Evolutionary conservation across 92 coral and sea anemone genomes (phyloP).

Genomic region (Pocillopora grandis): DNA sequence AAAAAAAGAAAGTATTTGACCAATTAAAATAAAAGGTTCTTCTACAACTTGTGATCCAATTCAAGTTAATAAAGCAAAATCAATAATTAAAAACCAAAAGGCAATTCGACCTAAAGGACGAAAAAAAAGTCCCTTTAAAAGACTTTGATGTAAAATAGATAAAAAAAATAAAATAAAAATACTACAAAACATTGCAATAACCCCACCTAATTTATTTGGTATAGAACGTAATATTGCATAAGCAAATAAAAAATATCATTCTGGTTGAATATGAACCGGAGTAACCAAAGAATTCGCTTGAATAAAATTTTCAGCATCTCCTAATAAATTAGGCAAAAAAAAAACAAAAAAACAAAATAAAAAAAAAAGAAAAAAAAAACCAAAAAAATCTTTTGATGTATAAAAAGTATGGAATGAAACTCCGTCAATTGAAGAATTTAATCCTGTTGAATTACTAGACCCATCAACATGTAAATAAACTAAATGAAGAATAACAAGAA

Average conservation of each 20-base stretch:
- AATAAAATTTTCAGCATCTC: constrained; percentile 80
- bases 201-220: constrained; percentile 89
- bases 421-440: constrained; percentile 51
- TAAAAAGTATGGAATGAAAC: constrained; percentile 72
- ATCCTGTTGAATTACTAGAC: constrained; percentile 77
- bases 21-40: no score
- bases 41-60: constrained; percentile 82
- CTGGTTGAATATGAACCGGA: constrained; percentile 87
- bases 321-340: constrained; percentile 72
- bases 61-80: constrained; percentile 80
- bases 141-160: constrained; percentile 66
- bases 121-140: constrained; percentile 79
- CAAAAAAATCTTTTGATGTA: constrained; percentile 76
- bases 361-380: constrained; percentile 50
- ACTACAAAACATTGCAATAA: constrained; percentile 66
- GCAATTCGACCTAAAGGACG: constrained; percentile 78
- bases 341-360: constrained; percentile 50
- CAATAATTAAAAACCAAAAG: constrained; percentile 81
- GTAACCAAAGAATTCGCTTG: constrained; percentile 81
- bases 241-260: constrained; percentile 85
- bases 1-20: constrained; percentile 71
- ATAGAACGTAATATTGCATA: constrained; percentile 80
- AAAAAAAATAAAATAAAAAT: constrained; percentile 69
- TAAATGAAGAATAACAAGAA: constrained; percentile 58
- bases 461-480: constrained; percentile 67